Evolutionary conservation across 2,113 vertebrate species (phyloP).

Genomic region (Marmota flaviventris): DNA sequence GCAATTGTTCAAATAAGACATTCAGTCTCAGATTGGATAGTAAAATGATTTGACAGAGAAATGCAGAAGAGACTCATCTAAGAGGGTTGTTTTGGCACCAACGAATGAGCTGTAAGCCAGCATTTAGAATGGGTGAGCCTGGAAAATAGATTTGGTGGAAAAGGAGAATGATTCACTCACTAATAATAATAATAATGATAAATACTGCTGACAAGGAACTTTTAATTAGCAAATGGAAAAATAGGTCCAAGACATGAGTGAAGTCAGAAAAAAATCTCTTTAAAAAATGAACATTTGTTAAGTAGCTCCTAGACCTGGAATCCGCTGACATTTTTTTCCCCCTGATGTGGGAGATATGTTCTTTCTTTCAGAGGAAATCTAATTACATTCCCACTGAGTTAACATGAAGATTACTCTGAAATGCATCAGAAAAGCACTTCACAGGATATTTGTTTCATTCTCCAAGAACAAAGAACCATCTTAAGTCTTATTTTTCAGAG

Average conservation of each 20-base stretch:
- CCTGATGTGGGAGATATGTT: background rate
- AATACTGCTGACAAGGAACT: slow-evolving; percentile 79
- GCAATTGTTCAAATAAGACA: slow-evolving; percentile 61
- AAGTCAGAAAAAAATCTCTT: slow-evolving; percentile 79
- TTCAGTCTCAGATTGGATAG: slow-evolving; percentile 62
- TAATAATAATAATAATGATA: slow-evolving; percentile 81
- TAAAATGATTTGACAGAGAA: slow-evolving; percentile 66
- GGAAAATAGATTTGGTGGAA: slow-evolving; percentile 79
- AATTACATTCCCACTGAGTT: slow-evolving; percentile 63
- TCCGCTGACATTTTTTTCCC: background rate
- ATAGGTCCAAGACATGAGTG: slow-evolving; percentile 62
- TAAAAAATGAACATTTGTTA: slow-evolving; percentile 72
- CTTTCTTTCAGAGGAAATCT: slow-evolving; percentile 67
- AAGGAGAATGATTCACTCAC: slow-evolving; percentile 72
- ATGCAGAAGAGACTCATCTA: slow-evolving; percentile 57
- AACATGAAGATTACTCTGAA: slow-evolving; percentile 52
- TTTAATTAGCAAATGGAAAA: slow-evolving; percentile 80
- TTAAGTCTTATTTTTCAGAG: slow-evolving; percentile 67
- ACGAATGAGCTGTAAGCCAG: slow-evolving; percentile 44
- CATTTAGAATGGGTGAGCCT: slow-evolving; percentile 61
- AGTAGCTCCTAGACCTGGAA: slow-evolving; percentile 62
- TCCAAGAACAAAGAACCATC: slow-evolving; percentile 49
- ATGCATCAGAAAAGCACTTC: slow-evolving; percentile 32
- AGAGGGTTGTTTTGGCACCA: slow-evolving; percentile 62
- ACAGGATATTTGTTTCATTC: slow-evolving; percentile 28